These are phyloP conservation scores for Hirtodrosophila alboralis DNA, from an alignment of 2,888 invertebrate genomes.

Conservation along the genomic window DNA sequence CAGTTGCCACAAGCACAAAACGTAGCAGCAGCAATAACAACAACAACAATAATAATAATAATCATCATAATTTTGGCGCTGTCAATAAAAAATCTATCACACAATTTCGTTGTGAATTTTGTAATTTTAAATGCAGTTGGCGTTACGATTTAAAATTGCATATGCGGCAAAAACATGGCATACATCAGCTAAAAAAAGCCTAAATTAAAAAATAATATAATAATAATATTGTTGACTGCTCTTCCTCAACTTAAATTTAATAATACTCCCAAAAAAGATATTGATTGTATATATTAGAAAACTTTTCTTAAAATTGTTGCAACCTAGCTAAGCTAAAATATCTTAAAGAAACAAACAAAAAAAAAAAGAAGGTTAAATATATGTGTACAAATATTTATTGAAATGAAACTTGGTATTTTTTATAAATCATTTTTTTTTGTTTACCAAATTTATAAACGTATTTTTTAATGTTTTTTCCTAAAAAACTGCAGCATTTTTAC, in stretches of 20 bases:
- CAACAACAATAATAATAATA: conserved; percentile 23
- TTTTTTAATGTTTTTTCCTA: conserved; percentile 6
- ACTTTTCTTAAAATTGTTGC: conserved; percentile 21
- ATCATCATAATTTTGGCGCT: conserved; percentile 19
- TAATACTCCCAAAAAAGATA: conserved; percentile 8
- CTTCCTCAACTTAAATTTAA: too few relatives aligned
- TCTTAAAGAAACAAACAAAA: neutral
- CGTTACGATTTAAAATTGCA: conserved; percentile 84
- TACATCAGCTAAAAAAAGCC: conserved; percentile 84
- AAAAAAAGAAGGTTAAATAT: conserved; percentile 69
- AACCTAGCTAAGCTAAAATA: conserved; percentile 66
- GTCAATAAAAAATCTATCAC: conserved; percentile 73
- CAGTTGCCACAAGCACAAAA: conserved; percentile 15
- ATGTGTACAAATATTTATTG: conserved; percentile 76
- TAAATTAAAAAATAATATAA: conserved; percentile 59
- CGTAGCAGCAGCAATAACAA: conserved; percentile 31
- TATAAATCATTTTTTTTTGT: conserved; percentile 27
- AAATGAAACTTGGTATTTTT: conserved; percentile 60
- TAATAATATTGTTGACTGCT: conserved; percentile 11
- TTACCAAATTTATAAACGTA: conserved; percentile 12
- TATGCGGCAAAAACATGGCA: conserved; percentile 84
- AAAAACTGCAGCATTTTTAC: conserved; percentile 38
- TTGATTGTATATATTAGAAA: conserved; percentile 57
- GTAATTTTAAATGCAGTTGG: conserved; percentile 84
- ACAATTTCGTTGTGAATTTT: conserved; percentile 83